These are phyloP conservation scores for Vannuccia rotundouncinata DNA, from an alignment of 2,888 invertebrate genomes.

Conservation along the genomic window DNA sequence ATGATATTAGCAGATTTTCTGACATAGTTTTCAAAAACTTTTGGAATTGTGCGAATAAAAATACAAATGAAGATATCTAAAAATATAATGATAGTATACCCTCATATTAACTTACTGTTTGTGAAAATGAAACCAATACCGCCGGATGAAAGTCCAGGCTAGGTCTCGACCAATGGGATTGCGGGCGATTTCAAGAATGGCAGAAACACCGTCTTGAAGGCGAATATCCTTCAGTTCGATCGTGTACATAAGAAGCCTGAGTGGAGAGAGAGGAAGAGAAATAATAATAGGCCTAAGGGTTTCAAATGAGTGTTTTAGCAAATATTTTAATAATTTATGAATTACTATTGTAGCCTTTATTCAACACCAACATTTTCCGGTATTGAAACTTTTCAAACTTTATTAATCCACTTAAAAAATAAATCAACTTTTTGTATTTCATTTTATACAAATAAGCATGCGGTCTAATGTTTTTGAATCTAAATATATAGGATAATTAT, in stretches of 20 bases:
- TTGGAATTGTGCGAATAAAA: background rate
- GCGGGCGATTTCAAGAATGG: slow-evolving; percentile 44
- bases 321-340: too few relatives aligned
- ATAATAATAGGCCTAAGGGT: too few relatives aligned
- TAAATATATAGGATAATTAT: too few relatives aligned
- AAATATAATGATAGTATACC: background rate
- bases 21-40: background rate
- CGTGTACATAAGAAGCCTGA: background rate
- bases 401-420: too few relatives aligned
- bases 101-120: background rate
- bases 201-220: slow-evolving; percentile 44
- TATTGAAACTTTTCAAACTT: too few relatives aligned
- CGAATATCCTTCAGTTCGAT: background rate
- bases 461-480: too few relatives aligned
- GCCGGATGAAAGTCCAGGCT: slow-evolving; percentile 49
- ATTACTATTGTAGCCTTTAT: too few relatives aligned
- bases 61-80: background rate
- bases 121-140: background rate
- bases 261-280: too few relatives aligned
- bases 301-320: too few relatives aligned
- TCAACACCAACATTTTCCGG: too few relatives aligned
- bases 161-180: slow-evolving; percentile 47
- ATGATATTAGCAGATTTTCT: background rate
- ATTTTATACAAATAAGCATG: too few relatives aligned
- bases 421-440: too few relatives aligned